These are phyloP conservation scores for Sylvietta virens DNA, from an alignment of 2,113 vertebrate species.

Conservation along the genomic window DNA sequence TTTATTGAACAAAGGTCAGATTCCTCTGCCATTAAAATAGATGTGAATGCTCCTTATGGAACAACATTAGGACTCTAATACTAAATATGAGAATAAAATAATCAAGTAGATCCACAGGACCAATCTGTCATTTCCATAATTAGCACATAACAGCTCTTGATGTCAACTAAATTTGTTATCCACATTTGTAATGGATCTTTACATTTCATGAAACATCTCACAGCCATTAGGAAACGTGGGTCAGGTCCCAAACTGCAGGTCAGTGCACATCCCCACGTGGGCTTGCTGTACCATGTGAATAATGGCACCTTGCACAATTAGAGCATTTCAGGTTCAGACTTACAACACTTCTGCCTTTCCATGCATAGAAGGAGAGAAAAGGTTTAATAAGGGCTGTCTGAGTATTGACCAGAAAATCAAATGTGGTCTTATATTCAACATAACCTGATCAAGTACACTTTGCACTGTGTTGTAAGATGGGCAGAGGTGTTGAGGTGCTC, in stretches of 20 bases:
- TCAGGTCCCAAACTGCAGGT: not conserved
- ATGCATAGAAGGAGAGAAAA: not conserved
- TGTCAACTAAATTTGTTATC: not conserved
- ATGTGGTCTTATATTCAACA: not conserved
- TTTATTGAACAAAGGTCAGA: not conserved
- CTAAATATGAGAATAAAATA: not conserved
- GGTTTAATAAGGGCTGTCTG: not conserved
- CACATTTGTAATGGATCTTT: not conserved
- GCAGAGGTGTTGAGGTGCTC: not conserved
- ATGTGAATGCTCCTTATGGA: not conserved
- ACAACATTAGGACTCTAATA: not conserved
- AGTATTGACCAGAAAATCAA: not conserved
- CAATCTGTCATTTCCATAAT: not conserved
- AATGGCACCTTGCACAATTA: not conserved
- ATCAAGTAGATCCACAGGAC: not conserved
- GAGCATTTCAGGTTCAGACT: not conserved
- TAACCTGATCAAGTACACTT: not conserved
- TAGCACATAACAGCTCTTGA: not conserved
- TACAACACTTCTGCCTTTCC: not conserved
- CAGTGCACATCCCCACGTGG: rapidly evolving
- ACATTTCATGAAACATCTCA: not conserved
- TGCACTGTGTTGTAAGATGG: not conserved
- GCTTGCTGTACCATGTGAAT: not conserved
- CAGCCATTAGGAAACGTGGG: rapidly evolving
- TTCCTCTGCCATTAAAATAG: not conserved